Evolutionary conservation across 2,888 invertebrate species (phyloP), one percentile per base, ranked within the genome.

Genomic region (Scaptodrosophila latifasciaeformis): DNA sequence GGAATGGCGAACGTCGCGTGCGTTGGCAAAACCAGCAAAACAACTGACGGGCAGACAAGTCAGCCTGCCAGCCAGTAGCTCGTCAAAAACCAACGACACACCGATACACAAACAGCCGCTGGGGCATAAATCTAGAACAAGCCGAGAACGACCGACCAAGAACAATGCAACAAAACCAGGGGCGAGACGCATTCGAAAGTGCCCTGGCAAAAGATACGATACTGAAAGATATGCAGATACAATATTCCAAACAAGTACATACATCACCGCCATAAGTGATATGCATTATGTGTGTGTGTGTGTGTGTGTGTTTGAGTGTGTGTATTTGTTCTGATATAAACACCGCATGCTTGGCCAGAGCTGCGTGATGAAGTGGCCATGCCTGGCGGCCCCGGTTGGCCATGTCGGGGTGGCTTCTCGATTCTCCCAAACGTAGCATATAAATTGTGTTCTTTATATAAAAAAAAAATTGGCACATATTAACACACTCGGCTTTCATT

Each of bases 321-420:
- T 34, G 29, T 45, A 59, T 5, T 17, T 37, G 37, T 37, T 15
- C 37, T 10, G 18, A 9, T 49, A 42, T 58, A 58, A 53, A 49
- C 57, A 65, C 51, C 65, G 55, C 65, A 74, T 77, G 72, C 72
- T 74, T 74, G 72, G 72, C 62, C 72, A 74, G 51, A 77, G 70
- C 72, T 74, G 80, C 72, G 72, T 74, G 72, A 79, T 74, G 57
- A 74, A 74, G 72, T 74, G 72, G 77, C 80, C 77, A 70, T 79
- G 60, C 67, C 65, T 57, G 65, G 51, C 35, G 15, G 35, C 35
- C 3, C 49, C 45, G 52, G 55, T 37, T 37, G 37, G 37, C 40
- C 40, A 40, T 40, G 40, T 40, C 17, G 2, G n/a, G n/a, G n/a
- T n/a, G n/a, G n/a, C n/a, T n/a, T n/a, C n/a, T n/a, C n/a, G n/a